These are phyloP conservation scores for Xiphophorus couchianus DNA, from an alignment of 2,113 vertebrate genomes.

Conservation along the genomic window DNA sequence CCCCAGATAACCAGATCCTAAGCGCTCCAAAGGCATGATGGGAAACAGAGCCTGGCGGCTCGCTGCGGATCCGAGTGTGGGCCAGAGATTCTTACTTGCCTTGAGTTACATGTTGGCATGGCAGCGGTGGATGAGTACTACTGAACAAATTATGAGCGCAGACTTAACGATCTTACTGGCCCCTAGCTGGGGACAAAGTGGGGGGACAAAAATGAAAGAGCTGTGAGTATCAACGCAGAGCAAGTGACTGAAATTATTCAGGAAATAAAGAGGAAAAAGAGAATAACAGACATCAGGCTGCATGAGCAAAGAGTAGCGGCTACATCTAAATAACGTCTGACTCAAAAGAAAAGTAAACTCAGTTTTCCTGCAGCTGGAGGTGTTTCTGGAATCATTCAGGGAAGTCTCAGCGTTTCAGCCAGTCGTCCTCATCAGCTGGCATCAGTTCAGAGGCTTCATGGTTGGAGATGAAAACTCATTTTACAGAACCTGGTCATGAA, in stretches of 20 bases:
- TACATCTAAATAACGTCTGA: background rate
- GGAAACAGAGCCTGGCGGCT: constrained; percentile 69
- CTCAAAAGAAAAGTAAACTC: background rate
- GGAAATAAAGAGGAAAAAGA: constrained; percentile 44
- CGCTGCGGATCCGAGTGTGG: constrained; percentile 77
- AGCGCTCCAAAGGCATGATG: constrained; percentile 71
- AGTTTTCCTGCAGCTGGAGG: background rate
- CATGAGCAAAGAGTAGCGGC: constrained; percentile 26
- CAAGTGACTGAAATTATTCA: constrained; percentile 73
- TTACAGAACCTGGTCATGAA: too few relatives aligned
- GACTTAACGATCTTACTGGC: constrained; percentile 85
- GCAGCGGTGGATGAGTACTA: constrained; percentile 84
- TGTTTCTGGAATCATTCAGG: background rate
- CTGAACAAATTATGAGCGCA: constrained; percentile 85
- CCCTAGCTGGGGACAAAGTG: constrained; percentile 86
- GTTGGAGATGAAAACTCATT: too few relatives aligned
- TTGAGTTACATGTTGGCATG: constrained; percentile 85
- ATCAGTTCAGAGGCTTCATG: too few relatives aligned
- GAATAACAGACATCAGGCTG: constrained; percentile 67
- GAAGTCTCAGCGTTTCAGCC: background rate
- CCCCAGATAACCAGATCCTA: constrained; percentile 45
- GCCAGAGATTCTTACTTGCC: constrained; percentile 84
- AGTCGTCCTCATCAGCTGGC: too few relatives aligned
- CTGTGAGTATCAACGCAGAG: constrained; percentile 81
- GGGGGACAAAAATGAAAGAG: constrained; percentile 85